phyloP scores from a whole-genome alignment of 2,797 vertebrate genomes.

The Novumbra hubbsi region DNA sequence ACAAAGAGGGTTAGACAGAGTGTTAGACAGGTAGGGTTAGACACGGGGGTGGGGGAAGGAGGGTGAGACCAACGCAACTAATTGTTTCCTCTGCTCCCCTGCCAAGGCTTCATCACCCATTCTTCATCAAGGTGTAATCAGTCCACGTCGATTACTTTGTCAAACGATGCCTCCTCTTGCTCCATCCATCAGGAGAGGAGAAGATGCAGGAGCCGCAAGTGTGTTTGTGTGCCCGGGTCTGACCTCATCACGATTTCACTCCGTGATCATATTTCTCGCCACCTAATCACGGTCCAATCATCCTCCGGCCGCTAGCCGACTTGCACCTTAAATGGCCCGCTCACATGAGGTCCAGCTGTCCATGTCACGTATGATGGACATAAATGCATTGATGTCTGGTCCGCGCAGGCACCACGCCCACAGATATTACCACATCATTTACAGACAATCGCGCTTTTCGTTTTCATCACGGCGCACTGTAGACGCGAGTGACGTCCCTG shows the following conservation, averaged over 20 bases:
- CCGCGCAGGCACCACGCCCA: neutral
- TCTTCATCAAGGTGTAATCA: constrained; percentile 63
- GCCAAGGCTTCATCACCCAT: constrained; percentile 53
- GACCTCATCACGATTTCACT: neutral
- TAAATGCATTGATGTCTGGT: neutral
- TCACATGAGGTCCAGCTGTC: neutral
- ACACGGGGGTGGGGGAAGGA: neutral
- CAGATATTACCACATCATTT: neutral
- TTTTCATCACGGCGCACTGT: neutral
- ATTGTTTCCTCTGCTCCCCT: constrained; percentile 67
- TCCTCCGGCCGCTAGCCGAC: neutral
- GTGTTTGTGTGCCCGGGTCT: neutral
- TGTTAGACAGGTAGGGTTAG: neutral
- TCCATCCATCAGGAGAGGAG: constrained; percentile 48
- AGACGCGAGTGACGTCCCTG: too few relatives aligned
- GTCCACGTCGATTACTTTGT: constrained; percentile 55
- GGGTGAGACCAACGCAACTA: constrained; percentile 68
- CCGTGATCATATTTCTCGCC: neutral
- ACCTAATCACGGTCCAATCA: constrained; percentile 10
- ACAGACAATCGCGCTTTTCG: neutral
- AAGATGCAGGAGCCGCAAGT: constrained; percentile 21
- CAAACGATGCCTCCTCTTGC: constrained; percentile 58
- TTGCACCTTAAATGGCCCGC: neutral
- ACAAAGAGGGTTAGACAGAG: neutral
- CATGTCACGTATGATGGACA: neutral